Conservation (phyloP, 2,888 invertebrate genomes). For the Agrochola lota region DNA sequence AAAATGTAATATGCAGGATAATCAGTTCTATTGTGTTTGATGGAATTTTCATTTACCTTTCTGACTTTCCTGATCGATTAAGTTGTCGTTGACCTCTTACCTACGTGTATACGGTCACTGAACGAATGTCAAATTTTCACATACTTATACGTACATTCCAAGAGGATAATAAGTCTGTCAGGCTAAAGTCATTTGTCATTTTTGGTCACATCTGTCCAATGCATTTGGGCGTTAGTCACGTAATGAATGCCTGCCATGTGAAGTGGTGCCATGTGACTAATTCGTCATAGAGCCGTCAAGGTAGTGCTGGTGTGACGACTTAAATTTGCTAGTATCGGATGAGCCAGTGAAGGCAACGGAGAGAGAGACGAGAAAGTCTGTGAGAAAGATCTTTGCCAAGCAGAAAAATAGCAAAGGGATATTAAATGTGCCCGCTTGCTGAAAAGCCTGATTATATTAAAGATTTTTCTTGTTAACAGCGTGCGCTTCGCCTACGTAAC, state of each 20-base stretch:
- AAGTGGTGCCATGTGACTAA: not conserved
- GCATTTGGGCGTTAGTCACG: not conserved
- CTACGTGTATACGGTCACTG: too few species aligned
- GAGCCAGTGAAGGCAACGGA: not conserved
- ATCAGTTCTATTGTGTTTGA: not conserved
- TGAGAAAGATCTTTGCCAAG: not conserved
- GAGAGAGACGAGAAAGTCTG: not conserved
- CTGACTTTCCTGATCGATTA: not conserved
- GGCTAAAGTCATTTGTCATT: not conserved
- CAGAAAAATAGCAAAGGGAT: not conserved
- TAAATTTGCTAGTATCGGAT: not conserved
- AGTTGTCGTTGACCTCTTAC: not conserved
- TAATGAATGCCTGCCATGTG: not conserved
- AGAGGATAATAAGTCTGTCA: not conserved
- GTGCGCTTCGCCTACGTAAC: slow-evolving; percentile 79
- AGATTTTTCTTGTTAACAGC: slow-evolving; percentile 69
- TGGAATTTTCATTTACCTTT: not conserved
- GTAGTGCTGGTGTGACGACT: not conserved
- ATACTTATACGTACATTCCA: too few species aligned
- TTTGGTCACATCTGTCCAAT: not conserved
- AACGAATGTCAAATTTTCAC: too few species aligned
- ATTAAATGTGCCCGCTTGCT: not conserved
- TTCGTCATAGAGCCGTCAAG: not conserved
- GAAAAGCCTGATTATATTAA: not conserved
- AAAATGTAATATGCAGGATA: not conserved